Percentiles rank a stretch among this genome's conserved stretches.
phyloP scores from a whole-genome alignment of 2,113 vertebrate species.

The Hippopotamus amphibius region DNA sequence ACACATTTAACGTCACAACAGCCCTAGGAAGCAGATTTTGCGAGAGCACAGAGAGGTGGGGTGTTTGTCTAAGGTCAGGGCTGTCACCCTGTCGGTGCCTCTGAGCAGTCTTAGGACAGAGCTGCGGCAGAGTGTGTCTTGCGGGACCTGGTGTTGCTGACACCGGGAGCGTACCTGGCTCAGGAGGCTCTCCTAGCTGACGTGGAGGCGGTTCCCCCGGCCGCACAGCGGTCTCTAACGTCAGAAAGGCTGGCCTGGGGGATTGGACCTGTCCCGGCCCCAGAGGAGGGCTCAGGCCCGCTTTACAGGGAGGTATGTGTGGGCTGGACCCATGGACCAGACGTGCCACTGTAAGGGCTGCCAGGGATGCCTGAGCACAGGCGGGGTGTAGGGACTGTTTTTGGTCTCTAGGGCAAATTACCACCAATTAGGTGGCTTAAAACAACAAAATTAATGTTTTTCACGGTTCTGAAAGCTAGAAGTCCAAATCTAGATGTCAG shows the following conservation, averaged over 20 bases:
- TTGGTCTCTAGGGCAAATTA: too few species aligned
- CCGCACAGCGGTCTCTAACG: neutral
- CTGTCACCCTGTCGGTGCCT: neutral
- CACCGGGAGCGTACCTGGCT: neutral
- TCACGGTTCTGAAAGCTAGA: neutral
- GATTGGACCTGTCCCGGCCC: neutral
- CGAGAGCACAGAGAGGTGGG: neutral
- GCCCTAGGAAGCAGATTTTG: constrained; percentile 1
- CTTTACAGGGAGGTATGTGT: neutral
- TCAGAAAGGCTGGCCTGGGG: neutral
- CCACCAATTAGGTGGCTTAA: neutral
- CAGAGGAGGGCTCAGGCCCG: neutral
- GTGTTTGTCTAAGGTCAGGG: neutral
- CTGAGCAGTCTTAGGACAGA: neutral
- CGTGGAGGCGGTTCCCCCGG: rapidly evolving
- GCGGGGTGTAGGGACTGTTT: rapidly evolving
- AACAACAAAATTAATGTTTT: neutral
- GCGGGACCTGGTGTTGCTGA: neutral
- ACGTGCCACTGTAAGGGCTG: rapidly evolving
- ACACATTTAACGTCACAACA: rapidly evolving
- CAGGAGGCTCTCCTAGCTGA: neutral
- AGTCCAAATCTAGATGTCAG: neutral
- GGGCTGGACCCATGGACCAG: neutral
- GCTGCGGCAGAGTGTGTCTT: neutral
- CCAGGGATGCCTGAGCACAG: neutral